phyloP scores from a whole-genome alignment of 2,797 vertebrate species.

The Bufotes viridis region DNA sequence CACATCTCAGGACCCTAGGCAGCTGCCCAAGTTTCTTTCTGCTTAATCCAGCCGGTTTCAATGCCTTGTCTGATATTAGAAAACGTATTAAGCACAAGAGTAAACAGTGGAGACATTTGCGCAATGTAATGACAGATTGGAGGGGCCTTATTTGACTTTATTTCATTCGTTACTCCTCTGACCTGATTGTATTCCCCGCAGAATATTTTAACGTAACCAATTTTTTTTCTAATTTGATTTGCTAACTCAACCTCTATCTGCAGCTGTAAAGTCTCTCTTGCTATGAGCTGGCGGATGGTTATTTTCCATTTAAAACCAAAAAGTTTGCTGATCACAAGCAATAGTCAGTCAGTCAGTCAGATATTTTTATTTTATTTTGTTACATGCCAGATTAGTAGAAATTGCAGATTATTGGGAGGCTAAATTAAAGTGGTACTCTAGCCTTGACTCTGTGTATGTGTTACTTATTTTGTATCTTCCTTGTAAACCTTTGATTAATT shows the following conservation, averaged over 20 bases:
- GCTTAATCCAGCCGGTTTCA: constrained; percentile 12
- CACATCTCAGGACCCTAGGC: constrained; percentile 3
- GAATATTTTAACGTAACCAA: neutral
- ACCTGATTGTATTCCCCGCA: neutral
- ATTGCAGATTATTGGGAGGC: neutral
- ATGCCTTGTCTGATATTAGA: constrained; percentile 26
- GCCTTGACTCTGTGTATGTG: neutral
- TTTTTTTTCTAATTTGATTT: neutral
- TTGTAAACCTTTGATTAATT: neutral
- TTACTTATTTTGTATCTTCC: neutral
- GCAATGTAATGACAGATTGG: constrained; percentile 1
- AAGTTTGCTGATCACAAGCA: neutral
- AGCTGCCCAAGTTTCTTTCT: constrained; percentile 20
- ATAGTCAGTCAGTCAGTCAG: neutral
- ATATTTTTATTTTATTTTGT: too few relatives aligned
- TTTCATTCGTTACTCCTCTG: constrained; percentile 3
- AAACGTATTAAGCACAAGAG: constrained; percentile 7
- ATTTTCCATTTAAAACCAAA: neutral
- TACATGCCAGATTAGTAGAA: neutral
- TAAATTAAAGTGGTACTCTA: neutral
- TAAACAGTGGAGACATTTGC: constrained; percentile 29
- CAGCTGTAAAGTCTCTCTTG: neutral
- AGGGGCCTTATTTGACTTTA: constrained; percentile 11
- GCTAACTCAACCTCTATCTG: neutral
- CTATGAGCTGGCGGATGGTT: neutral